Evolutionary conservation across 2,888 invertebrate species (phyloP).

Genomic region (Cylindroiulus punctatus): DNA sequence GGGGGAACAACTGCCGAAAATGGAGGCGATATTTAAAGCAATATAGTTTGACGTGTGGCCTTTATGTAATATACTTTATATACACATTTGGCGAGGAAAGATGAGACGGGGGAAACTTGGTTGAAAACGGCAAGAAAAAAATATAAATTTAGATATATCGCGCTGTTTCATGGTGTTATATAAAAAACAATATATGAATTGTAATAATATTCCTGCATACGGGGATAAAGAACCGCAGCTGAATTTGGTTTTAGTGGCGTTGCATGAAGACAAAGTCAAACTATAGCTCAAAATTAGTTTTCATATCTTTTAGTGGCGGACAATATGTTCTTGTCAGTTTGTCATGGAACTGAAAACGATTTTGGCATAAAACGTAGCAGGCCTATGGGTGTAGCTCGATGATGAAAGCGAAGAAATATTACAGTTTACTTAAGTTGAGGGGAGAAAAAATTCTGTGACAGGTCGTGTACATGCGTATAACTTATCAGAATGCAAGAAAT

Average conservation of each 20-base stretch:
- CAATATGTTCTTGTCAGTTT: conserved; percentile 51
- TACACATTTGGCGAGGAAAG: conserved; percentile 33
- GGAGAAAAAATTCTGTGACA: not conserved
- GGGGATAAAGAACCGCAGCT: conserved; percentile 45
- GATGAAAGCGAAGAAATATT: conserved; percentile 40
- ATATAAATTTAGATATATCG: conserved; percentile 48
- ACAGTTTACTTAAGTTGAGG: conserved; percentile 18
- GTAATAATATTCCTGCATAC: conserved; percentile 49
- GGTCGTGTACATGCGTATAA: not conserved
- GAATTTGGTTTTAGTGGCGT: conserved; percentile 41
- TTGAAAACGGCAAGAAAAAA: conserved; percentile 42
- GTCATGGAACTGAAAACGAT: conserved; percentile 30
- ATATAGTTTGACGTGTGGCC: conserved; percentile 48
- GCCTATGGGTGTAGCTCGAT: not conserved
- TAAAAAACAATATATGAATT: conserved; percentile 54
- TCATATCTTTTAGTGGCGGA: conserved; percentile 49
- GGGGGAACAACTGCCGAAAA: conserved; percentile 43
- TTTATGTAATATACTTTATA: conserved; percentile 44
- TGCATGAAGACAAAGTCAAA: conserved; percentile 45
- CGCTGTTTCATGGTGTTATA: conserved; percentile 44
- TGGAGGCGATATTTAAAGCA: conserved; percentile 47
- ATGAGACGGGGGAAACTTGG: conserved; percentile 15
- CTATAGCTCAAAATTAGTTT: conserved; percentile 51
- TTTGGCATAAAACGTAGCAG: not conserved
- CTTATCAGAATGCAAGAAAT: conserved; percentile 28